A percentile compares a stretch with the other conserved stretches of the same genome.
These are phyloP conservation scores for Acronicta leporina DNA, from an alignment of 2,888 invertebrate genomes.

Conservation along the genomic window DNA sequence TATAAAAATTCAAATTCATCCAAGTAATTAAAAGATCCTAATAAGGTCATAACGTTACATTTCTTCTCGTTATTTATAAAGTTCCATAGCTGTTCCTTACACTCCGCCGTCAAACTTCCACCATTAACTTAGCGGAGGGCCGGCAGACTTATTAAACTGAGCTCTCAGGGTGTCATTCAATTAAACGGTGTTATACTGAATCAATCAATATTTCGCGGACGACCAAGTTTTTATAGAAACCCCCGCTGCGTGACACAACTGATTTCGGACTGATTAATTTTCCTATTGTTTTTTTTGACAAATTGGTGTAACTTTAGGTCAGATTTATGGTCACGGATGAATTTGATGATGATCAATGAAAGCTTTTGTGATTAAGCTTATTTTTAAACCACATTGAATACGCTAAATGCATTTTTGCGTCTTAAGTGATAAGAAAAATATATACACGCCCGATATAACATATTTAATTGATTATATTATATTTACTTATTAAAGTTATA, in stretches of 20 bases:
- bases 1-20: no score
- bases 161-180: conserved; percentile 42
- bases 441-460: no score
- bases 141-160: conserved; percentile 39
- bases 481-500: no score
- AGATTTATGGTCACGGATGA: not conserved
- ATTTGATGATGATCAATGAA: conserved; percentile 30
- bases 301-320: conserved; percentile 20
- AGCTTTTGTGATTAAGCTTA: not conserved
- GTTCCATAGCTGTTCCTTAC: not conserved
- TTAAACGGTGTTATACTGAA: conserved; percentile 38
- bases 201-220: conserved; percentile 43
- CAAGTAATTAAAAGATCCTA: no score
- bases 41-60: conserved; percentile 13
- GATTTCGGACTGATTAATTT: conserved; percentile 23
- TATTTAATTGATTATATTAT: no score
- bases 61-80: conserved; percentile 23
- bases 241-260: conserved; percentile 6
- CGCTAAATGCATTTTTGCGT: no score
- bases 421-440: no score
- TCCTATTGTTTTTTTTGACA: conserved; percentile 30
- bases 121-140: conserved; percentile 23
- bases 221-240: conserved; percentile 29
- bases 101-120: conserved; percentile 17
- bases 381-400: no score